These are phyloP conservation scores for Orchesella cincta DNA, from an alignment of 1,140 invertebrate genomes.

Conservation along the genomic window DNA sequence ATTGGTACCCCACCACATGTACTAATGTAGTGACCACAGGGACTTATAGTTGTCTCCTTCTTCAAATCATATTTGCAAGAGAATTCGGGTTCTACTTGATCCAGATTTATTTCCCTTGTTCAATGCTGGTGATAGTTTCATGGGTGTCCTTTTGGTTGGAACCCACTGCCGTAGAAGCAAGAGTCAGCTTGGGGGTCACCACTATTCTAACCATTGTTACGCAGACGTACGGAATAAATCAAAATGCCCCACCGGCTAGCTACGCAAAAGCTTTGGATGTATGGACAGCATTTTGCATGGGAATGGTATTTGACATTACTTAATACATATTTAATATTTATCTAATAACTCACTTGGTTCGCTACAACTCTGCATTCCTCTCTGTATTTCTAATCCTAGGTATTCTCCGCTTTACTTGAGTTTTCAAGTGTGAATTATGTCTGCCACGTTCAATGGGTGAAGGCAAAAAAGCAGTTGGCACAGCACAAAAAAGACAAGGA, in stretches of 20 bases:
- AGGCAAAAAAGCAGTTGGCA: slow-evolving; percentile 9
- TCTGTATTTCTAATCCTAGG: too few species aligned
- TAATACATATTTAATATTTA: too few species aligned
- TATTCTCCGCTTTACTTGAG: slow-evolving; percentile 43
- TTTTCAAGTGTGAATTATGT: slow-evolving; percentile 42
- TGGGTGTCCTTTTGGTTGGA: slow-evolving; percentile 57
- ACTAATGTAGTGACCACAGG: slow-evolving; percentile 8
- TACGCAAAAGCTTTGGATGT: slow-evolving; percentile 61
- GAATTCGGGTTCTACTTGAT: slow-evolving; percentile 59
- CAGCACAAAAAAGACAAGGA: not conserved
- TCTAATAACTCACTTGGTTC: too few species aligned
- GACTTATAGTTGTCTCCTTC: slow-evolving; percentile 35
- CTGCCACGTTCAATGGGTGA: not conserved
- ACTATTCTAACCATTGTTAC: slow-evolving; percentile 62
- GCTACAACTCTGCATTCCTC: too few species aligned
- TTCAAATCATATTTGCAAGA: slow-evolving; percentile 28
- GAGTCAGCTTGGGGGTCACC: slow-evolving; percentile 64
- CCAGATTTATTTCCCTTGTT: slow-evolving; percentile 60
- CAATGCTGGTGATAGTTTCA: slow-evolving; percentile 59
- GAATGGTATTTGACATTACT: slow-evolving; percentile 38
- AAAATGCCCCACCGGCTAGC: slow-evolving; percentile 59
- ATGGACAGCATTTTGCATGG: slow-evolving; percentile 59
- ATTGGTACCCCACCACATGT: not conserved
- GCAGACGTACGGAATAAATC: slow-evolving; percentile 61
- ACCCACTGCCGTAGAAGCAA: slow-evolving; percentile 62